phyloP scores from a whole-genome alignment of 2,888 invertebrate genomes.

The Endomychus coccineus region DNA sequence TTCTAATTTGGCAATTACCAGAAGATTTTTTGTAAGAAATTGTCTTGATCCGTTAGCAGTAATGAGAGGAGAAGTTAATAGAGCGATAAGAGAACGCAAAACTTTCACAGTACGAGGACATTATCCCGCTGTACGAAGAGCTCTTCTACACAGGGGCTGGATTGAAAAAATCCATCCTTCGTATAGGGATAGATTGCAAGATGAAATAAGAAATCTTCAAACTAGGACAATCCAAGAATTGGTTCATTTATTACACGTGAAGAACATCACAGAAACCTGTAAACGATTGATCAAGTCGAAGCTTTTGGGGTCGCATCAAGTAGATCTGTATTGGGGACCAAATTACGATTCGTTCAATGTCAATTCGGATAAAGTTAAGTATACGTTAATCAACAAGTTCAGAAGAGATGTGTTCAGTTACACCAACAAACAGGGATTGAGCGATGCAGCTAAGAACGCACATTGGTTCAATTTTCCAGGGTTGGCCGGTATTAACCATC shows the following conservation, averaged over 20 bases:
- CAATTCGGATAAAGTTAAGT: constrained; percentile 33
- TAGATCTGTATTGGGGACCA: constrained; percentile 66
- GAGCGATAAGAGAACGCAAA: constrained; percentile 48
- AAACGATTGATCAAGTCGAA: constrained; percentile 49
- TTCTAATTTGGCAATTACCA: too few relatives aligned
- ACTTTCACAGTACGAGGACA: constrained; percentile 51
- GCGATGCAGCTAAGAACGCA: constrained; percentile 51
- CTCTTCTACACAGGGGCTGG: constrained; percentile 62
- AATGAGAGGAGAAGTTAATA: constrained; percentile 45
- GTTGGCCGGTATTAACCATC: constrained; percentile 59
- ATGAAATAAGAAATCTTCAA: constrained; percentile 3
- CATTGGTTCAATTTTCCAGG: constrained; percentile 57
- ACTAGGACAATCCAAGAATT: constrained; percentile 17
- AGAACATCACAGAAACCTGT: constrained; percentile 28
- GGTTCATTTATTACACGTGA: constrained; percentile 27
- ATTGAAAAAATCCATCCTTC: constrained; percentile 52
- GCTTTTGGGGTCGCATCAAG: constrained; percentile 53
- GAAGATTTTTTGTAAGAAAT: too few relatives aligned
- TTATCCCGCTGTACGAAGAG: constrained; percentile 49
- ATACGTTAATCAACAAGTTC: constrained; percentile 38
- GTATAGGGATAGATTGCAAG: constrained; percentile 6
- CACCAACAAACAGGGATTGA: constrained; percentile 48
- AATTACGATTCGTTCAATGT: constrained; percentile 36
- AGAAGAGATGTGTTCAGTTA: constrained; percentile 41
- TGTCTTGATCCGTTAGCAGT: constrained; percentile 23